Conservation (phyloP, 2,797 vertebrate species). For the Kryptopterus vitreolus region DNA sequence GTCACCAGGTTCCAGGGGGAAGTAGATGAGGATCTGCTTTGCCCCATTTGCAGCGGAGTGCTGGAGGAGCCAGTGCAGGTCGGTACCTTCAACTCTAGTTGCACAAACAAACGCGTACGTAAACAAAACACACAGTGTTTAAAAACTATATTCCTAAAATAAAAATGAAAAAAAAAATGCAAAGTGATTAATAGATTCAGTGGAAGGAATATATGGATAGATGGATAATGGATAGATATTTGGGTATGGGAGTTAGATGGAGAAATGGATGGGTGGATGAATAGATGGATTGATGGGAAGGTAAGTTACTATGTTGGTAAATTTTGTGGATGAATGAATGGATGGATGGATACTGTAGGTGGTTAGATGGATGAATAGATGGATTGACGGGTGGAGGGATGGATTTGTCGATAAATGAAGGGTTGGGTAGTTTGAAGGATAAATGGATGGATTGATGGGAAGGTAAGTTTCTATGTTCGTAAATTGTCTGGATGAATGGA, state of each 20-base stretch:
- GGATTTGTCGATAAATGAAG: too few relatives aligned
- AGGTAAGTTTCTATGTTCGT: too few relatives aligned
- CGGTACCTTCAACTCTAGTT: slow-evolving; percentile 42
- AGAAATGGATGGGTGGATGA: background rate
- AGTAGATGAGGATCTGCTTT: slow-evolving; percentile 97
- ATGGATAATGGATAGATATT: too few relatives aligned
- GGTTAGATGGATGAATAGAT: too few relatives aligned
- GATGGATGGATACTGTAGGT: background rate
- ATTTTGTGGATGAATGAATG: background rate
- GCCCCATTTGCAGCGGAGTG: slow-evolving; percentile 97
- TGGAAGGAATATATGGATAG: too few relatives aligned
- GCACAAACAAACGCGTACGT: background rate
- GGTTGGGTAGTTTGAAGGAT: background rate
- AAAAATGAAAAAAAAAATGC: too few relatives aligned
- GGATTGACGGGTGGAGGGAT: too few relatives aligned
- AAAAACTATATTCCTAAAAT: too few relatives aligned
- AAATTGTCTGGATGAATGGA: too few relatives aligned
- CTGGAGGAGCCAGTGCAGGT: slow-evolving; percentile 98
- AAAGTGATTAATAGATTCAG: too few relatives aligned
- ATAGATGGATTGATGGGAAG: background rate
- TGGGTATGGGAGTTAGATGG: too few relatives aligned
- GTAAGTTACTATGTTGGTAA: too few relatives aligned
- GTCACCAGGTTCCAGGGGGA: slow-evolving; percentile 96
- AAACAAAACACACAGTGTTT: background rate
- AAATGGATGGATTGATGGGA: background rate